Base-by-base conservation (phyloP, 2,797 vertebrate species). In the Acanthopagrus latus region DNA sequence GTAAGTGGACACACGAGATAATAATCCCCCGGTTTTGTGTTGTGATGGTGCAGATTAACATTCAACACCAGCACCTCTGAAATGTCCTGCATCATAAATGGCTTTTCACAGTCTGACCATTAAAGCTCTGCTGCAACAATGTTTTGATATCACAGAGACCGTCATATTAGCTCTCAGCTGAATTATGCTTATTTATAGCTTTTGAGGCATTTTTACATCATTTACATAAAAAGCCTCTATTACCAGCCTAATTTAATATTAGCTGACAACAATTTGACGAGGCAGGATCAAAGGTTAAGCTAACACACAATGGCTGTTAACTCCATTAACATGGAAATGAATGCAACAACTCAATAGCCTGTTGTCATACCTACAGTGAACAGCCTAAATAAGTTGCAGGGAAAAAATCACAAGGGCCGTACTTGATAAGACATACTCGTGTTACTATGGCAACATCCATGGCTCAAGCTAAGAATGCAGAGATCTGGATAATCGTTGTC, bases 371-470 rank as follows among this genome's bases (percentile, higher is more conserved):
- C 95, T 95, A 95, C 95, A 94, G 92, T 94, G 92, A 95, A 95
- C 83, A 93, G 93, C 92, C 93, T 93, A 96, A 96, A 96, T 96
- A 96, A 96, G 95, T 96, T 96, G 92, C 94, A 94, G 91, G 91
- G 90, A 91, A 90, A 94, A 92, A 93, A 27, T 92, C 93, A 96
- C 93, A 94, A 96, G 95, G 95, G 94, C 94, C 89, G 90, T 92
- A 95, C 95, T 96, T 95, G 94, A 96, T 95, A 96, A 95, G 95
- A 95, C 93, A 95, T 95, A 95, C 94, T 94, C 93, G 88, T 94
- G 95, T 96, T 96, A 95, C 95, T 94, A 96, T 96, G 94, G 94
- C 93, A 96, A 96, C 95, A 89, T 94, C 94, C 92, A 85, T 95
- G 94, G 95, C 94, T 95, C 90, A 95, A 95, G 94, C 94, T 89